Conservation (phyloP, 2,888 invertebrate genomes). For the Ischnura elegans region DNA sequence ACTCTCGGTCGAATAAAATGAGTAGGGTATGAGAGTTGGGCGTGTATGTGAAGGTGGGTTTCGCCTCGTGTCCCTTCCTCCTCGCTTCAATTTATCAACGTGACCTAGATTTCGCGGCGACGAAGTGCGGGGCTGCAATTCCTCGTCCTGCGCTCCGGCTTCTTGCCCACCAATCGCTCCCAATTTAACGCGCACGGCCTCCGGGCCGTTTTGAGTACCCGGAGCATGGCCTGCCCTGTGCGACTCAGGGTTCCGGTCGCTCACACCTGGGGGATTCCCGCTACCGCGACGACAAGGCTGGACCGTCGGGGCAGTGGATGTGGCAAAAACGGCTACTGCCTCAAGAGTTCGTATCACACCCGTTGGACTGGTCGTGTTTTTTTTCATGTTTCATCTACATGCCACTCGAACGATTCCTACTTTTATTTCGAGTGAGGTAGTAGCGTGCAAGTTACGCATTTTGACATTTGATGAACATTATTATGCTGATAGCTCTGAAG, state of each 20-base stretch:
- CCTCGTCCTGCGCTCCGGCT: background rate
- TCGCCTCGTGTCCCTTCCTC: background rate
- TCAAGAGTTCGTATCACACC: no score
- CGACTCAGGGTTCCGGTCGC: background rate
- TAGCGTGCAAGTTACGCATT: no score
- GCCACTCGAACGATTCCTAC: no score
- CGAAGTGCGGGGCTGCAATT: conserved; percentile 9
- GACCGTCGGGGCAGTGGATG: background rate
- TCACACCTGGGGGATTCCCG: background rate
- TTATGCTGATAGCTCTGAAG: no score
- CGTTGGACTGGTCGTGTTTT: no score
- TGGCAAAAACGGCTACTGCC: no score
- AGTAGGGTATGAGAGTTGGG: background rate
- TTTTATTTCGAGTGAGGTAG: no score
- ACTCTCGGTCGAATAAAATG: no score
- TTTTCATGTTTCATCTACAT: no score
- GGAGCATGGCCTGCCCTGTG: background rate
- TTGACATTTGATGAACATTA: no score
- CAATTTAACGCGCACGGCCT: conserved; percentile 14
- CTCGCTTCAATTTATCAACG: background rate
- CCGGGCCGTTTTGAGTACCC: background rate
- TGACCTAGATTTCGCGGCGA: conserved; percentile 24
- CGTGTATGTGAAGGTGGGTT: background rate
- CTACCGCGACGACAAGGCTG: background rate
- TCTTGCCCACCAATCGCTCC: background rate